These are phyloP conservation scores for Vultur gryphus DNA, from an alignment of 2,797 vertebrate species.

Conservation along the genomic window DNA sequence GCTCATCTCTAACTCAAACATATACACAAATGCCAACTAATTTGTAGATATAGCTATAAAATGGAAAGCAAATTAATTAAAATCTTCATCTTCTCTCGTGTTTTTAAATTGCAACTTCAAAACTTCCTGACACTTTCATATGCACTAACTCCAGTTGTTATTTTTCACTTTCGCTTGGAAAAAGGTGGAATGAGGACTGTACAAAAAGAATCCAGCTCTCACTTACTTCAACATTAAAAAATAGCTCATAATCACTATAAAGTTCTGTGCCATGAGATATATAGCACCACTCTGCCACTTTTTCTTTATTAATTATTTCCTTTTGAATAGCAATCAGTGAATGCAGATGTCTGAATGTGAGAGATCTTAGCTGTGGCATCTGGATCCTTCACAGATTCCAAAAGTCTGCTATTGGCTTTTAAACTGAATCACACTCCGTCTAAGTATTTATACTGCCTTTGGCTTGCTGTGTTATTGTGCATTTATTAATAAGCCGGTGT, in stretches of 20 bases:
- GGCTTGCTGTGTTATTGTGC: conserved; percentile 41
- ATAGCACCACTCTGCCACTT: conserved; percentile 46
- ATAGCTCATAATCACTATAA: conserved; percentile 9
- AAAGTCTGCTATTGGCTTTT: conserved; percentile 48
- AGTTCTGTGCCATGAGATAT: conserved; percentile 14
- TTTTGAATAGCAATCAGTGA: conserved; percentile 28
- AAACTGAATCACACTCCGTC: neutral
- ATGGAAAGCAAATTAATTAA: neutral
- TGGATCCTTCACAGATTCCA: conserved; percentile 36
- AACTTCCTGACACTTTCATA: neutral
- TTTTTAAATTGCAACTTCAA: neutral
- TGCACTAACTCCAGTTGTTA: neutral
- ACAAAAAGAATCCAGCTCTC: conserved; percentile 7
- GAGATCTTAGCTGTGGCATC: conserved; percentile 34
- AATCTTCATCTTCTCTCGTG: neutral
- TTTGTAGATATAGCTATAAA: neutral
- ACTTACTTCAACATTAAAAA: conserved; percentile 18
- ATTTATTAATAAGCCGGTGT: conserved; percentile 28
- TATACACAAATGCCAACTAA: neutral
- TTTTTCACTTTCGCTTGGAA: conserved; percentile 18
- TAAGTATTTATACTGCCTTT: conserved; percentile 47
- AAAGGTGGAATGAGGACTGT: neutral
- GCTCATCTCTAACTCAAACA: neutral
- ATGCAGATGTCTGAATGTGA: conserved; percentile 53
- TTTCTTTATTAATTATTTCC: conserved; percentile 65